Conservation (phyloP, 2,113 vertebrate genomes). For the Centrocercus urophasianus region DNA sequence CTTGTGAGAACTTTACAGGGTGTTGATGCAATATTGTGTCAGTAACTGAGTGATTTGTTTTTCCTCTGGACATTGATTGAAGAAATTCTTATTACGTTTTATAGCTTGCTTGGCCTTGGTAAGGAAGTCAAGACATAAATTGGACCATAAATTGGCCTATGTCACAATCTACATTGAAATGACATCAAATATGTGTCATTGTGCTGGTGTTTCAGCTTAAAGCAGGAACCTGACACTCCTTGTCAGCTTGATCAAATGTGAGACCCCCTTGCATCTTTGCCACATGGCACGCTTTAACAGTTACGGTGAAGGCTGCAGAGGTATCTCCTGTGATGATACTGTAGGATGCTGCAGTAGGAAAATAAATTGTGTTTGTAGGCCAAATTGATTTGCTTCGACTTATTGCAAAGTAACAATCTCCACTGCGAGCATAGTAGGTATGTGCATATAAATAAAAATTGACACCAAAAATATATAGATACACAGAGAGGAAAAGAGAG, state of each 20-base stretch:
- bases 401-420: slow-evolving; percentile 71
- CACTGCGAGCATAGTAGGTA: slow-evolving; percentile 61
- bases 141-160: slow-evolving; percentile 83
- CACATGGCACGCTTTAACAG: slow-evolving; percentile 49
- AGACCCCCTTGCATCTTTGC: slow-evolving; percentile 55
- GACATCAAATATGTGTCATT: slow-evolving; percentile 78
- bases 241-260: slow-evolving; percentile 76
- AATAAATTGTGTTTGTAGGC: slow-evolving; percentile 62
- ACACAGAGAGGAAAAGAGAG: slow-evolving; percentile 68
- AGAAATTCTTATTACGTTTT: slow-evolving; percentile 86
- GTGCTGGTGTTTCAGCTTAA: slow-evolving; percentile 45
- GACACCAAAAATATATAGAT: slow-evolving; percentile 71
- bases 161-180: slow-evolving; percentile 80
- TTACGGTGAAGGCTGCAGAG: not conserved
- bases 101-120: slow-evolving; percentile 82
- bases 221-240: slow-evolving; percentile 57
- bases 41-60: slow-evolving; percentile 81
- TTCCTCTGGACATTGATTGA: slow-evolving; percentile 85
- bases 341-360: slow-evolving; percentile 22
- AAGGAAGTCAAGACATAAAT: slow-evolving; percentile 81
- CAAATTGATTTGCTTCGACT: slow-evolving; percentile 75
- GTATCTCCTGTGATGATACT: slow-evolving; percentile 30
- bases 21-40: slow-evolving; percentile 80
- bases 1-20: slow-evolving; percentile 78
- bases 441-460: slow-evolving; percentile 78